Evolutionary conservation across 37 sponge, comb jelly and placozoan genomes (phyloP), one percentile per base, ranked within the genome.

Genomic region (Haliclona indistincta): DNA sequence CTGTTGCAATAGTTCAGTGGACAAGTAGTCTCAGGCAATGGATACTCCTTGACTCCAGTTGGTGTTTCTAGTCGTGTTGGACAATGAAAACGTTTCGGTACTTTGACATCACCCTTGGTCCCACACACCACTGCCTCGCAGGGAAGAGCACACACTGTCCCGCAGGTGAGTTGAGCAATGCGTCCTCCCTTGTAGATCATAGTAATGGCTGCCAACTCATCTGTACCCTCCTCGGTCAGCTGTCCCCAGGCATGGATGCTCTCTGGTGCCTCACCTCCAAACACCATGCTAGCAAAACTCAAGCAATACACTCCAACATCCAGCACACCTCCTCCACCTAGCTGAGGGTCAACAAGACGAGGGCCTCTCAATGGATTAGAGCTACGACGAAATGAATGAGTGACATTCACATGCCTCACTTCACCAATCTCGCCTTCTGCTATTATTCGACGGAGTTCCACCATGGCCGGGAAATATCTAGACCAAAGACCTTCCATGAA

Each of bases 261-360:
- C 44, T 78, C 71, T 43, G 94, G 89, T 51, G 72, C 43, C 52
- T 69, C 78, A 17, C 79, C 86, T 3, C 75, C 67, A 43, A 93
- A 83, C 11, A 84, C 75, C 80, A 87, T 82, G 49, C 78, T 73
- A 4, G 89, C 83, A 63, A 93, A 68, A 37, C 75, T 70, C n/a
- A 85, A 58, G 32, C 43, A 42, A 74, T 93, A 93, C 33, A 93
- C 80, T 41, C 94, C 94, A 34, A 93, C 56, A 61, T 93, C 86
- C 19, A 85, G 73, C 2, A 85, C 29, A 1, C 79, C 79, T 11
- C 94, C 86, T 22, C 89, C 94, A n/a, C 86, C 89, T 49, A 88
- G 44, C 23, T 78, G 71, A 37, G 74, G 91, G 23, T 81, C 54
- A 5, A 38, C 40, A 3, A 85, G 63, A 20, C 82, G 76, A 30